Base-by-base conservation (phyloP, 1,140 invertebrate genomes). In the Dolichoris vasculosae region DNA sequence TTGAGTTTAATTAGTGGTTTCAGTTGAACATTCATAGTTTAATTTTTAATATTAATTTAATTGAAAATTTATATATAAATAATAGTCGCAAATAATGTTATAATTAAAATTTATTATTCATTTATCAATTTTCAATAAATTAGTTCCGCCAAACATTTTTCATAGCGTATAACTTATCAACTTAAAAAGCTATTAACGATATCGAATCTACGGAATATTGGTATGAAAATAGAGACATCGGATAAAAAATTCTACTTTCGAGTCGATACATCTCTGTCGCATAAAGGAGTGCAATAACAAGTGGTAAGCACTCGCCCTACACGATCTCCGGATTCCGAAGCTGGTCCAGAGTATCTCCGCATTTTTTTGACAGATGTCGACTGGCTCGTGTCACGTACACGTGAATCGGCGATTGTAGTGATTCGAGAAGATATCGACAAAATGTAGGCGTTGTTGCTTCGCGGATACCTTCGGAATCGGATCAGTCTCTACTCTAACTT, bases 351-450 rank as follows among this genome's bases (percentile, higher is more conserved):
- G 40, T 13, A 15, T 3, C 35, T 30, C 76, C 35, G 69, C 64
- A 38, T 83, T 83, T 77, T 67, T 77, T 67, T 43, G 82, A 83
- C 82, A 77, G 73, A 13, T 83, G 82, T 77, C 82, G 48, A 48
- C 11, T 64, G 40, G 13, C 3, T 32, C 38, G 7, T 55, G 26
- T 40, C 64, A 20, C 30, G n/a, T 26, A 6, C 64, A 51, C 32
- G 35, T 59, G 51, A 23, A 40, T 2, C n/a, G 13, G 17, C 43
- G 7, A 46, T 26, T 13, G 23, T 13, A 4, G 23, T 2, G 23
- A 26, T 26, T 17, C 20, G 23, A 9, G 23, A 3, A 23, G 55
- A 59, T 26, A 59, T 9, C 55, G 23, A 4, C 51, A 26, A 26
- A 59, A 59, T 59, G 55, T 26, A 59, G 4, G 55, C 55, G 2